Conservation (phyloP, 2,113 vertebrate genomes). For the Coptodon rendalli region DNA sequence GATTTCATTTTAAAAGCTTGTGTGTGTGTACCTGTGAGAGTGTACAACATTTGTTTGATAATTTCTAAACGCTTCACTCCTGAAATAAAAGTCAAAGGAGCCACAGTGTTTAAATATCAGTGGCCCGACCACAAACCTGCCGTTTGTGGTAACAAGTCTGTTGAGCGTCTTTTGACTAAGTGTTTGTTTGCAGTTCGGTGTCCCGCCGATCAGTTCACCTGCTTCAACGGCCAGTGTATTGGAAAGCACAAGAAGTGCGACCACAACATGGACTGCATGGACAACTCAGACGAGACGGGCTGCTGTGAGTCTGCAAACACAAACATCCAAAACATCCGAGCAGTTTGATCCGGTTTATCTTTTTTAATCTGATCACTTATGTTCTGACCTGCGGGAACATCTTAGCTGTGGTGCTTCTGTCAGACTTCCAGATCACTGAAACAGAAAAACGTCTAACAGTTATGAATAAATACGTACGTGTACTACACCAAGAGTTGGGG, state of each 20-base stretch:
- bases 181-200: slow-evolving; percentile 75
- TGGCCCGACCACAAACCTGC: background rate
- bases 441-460: background rate
- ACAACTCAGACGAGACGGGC: slow-evolving; percentile 90
- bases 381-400: background rate
- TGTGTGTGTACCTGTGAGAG: background rate
- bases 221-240: slow-evolving; percentile 88
- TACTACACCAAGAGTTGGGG: background rate
- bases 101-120: background rate
- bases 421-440: background rate
- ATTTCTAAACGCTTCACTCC: background rate
- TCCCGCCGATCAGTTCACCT: slow-evolving; percentile 86
- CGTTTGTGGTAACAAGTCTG: background rate
- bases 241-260: slow-evolving; percentile 95
- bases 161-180: background rate
- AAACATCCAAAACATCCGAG: background rate
- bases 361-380: background rate
- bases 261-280: slow-evolving; percentile 88
- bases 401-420: background rate
- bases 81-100: background rate
- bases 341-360: background rate
- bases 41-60: background rate
- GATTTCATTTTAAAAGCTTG: background rate
- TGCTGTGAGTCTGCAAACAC: slow-evolving; percentile 84
- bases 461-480: background rate